A percentile compares a stretch with the other conserved stretches of the same genome.
These are phyloP conservation scores for Scolanthus callimorphus DNA, from an alignment of 92 coral and sea anemone species.

Conservation along the genomic window DNA sequence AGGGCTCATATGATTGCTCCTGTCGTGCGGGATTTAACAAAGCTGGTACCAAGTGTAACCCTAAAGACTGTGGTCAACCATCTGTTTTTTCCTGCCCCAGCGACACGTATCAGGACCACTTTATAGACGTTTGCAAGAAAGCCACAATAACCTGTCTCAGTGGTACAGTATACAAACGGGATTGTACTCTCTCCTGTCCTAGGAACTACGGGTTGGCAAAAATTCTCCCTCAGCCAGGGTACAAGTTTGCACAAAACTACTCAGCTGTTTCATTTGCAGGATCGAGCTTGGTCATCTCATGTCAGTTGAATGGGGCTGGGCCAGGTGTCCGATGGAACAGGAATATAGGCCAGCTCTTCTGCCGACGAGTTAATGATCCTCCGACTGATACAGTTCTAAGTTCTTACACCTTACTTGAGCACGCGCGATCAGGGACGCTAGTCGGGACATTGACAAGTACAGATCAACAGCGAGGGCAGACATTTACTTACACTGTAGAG, in stretches of 20 bases:
- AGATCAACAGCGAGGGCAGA: slow-evolving; percentile 65
- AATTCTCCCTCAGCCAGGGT: slow-evolving; percentile 44
- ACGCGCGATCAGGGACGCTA: too few relatives aligned
- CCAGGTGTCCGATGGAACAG: slow-evolving; percentile 55
- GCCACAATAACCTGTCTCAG: slow-evolving; percentile 39
- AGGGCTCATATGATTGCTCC: too few relatives aligned
- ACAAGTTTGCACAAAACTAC: slow-evolving; percentile 65
- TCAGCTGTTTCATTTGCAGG: slow-evolving; percentile 43
- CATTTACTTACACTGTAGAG: slow-evolving; percentile 61
- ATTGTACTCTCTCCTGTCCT: too few relatives aligned
- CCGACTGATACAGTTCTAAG: slow-evolving; percentile 65
- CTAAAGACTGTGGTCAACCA: too few relatives aligned
- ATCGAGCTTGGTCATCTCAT: slow-evolving; percentile 36
- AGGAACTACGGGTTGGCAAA: slow-evolving; percentile 70
- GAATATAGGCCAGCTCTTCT: slow-evolving; percentile 50
- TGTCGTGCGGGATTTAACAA: slow-evolving; percentile 51
- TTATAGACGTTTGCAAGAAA: slow-evolving; percentile 54
- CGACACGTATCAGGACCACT: slow-evolving; percentile 55
- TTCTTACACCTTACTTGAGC: too few relatives aligned
- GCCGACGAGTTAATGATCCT: slow-evolving; percentile 84
- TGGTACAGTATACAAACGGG: slow-evolving; percentile 41
- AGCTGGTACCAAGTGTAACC: too few relatives aligned
- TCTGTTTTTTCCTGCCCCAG: too few relatives aligned
- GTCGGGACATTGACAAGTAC: slow-evolving; percentile 60
- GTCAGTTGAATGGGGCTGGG: slow-evolving; percentile 24